Percentiles rank a stretch among this genome's conserved stretches.
Evolutionary conservation across 2,888 invertebrate genomes (phyloP).

Genomic region (Conomelus anceps): DNA sequence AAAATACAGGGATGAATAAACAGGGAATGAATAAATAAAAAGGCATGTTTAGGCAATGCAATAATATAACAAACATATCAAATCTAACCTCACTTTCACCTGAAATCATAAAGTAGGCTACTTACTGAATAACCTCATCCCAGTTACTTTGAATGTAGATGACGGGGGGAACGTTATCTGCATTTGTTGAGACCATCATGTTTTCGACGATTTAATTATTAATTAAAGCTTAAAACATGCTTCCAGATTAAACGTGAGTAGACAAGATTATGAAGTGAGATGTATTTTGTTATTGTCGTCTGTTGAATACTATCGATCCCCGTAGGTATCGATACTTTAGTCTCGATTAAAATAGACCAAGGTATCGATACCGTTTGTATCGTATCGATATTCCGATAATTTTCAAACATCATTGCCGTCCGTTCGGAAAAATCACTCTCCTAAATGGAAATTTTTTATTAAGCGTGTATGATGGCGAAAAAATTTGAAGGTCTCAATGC

Average conservation of each 20-base stretch:
- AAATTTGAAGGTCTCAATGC: no score
- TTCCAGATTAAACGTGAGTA: no score
- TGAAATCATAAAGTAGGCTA: background rate
- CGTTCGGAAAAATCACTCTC: no score
- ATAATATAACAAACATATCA: background rate
- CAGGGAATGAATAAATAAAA: no score
- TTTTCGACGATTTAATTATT: background rate
- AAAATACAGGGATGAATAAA: no score
- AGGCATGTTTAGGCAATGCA: background rate
- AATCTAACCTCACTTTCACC: background rate
- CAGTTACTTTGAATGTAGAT: background rate
- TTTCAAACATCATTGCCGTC: no score
- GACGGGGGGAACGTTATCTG: background rate
- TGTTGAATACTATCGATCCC: background rate
- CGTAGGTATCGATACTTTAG: no score
- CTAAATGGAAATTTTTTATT: no score
- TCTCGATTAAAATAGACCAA: no score
- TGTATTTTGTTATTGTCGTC: background rate
- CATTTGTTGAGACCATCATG: background rate
- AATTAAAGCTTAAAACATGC: background rate
- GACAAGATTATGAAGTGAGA: background rate
- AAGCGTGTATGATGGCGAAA: no score
- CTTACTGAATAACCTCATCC: background rate
- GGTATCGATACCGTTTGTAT: no score
- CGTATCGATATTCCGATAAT: no score